Evolutionary conservation across 2,113 vertebrate species (phyloP).

Genomic region (Heteronetta atricapilla): DNA sequence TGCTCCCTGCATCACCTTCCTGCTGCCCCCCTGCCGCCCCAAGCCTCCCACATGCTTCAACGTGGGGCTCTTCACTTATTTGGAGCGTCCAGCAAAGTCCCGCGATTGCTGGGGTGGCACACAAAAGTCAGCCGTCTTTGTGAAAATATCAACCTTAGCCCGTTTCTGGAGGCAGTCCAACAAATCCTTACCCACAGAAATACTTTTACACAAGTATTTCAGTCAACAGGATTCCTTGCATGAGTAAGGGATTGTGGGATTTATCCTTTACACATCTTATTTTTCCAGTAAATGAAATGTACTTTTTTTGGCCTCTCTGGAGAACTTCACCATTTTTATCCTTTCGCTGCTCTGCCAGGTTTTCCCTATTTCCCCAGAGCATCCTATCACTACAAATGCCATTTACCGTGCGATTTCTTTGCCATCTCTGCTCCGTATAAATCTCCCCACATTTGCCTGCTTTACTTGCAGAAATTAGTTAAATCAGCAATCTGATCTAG

Average conservation of each 20-base stretch:
- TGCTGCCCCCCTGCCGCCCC: not conserved
- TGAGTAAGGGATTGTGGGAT: conserved; percentile 35
- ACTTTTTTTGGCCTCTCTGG: not conserved
- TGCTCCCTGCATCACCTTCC: not conserved
- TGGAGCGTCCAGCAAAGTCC: not conserved
- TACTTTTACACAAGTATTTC: conserved; percentile 35
- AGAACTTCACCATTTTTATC: not conserved
- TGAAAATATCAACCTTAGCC: conserved; percentile 34
- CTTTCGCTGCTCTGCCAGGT: not conserved
- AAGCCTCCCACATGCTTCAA: not conserved
- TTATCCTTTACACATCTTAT: conserved; percentile 25
- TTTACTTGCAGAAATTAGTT: not conserved
- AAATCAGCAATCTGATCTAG: not conserved
- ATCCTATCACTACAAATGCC: not conserved
- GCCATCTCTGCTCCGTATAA: not conserved
- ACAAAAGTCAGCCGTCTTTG: not conserved
- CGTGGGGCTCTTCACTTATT: not conserved
- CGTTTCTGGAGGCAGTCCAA: not conserved
- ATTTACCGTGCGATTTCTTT: not conserved
- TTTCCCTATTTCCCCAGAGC: not conserved
- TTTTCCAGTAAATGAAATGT: conserved; percentile 34
- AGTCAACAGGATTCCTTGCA: conserved; percentile 40
- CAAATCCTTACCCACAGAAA: conserved; percentile 39
- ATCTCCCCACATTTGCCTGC: not conserved
- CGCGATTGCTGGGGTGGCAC: not conserved